A percentile compares a stretch with the other conserved stretches of the same genome.
Evolutionary conservation across 2,888 invertebrate species (phyloP).

Genomic region (Rhimphoctona megacephalus): DNA sequence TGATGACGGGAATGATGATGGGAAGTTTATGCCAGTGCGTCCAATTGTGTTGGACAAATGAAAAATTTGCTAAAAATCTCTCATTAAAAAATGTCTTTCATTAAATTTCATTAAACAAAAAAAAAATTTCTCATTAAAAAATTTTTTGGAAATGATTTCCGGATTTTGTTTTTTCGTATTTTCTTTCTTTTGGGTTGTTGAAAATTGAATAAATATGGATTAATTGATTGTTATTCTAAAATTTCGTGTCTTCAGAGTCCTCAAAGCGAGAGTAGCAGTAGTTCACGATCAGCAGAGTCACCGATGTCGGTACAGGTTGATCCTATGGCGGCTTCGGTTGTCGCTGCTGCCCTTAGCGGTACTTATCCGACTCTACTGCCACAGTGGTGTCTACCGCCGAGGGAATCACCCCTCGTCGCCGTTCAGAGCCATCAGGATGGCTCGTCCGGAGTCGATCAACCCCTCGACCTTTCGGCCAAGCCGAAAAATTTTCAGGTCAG

Average conservation of each 20-base stretch:
- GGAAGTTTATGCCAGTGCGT: no score
- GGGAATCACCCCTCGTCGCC: constrained; percentile 85
- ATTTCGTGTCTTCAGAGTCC: constrained; percentile 79
- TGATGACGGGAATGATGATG: no score
- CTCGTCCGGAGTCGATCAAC: constrained; percentile 88
- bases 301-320: constrained; percentile 85
- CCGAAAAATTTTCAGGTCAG: constrained; percentile 86
- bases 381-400: constrained; percentile 83
- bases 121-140: no score
- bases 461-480: constrained; percentile 94
- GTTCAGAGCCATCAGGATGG: constrained; percentile 82
- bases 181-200: no score
- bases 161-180: no score
- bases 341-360: constrained; percentile 89
- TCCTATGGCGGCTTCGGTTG: constrained; percentile 89
- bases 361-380: constrained; percentile 85
- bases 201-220: no score
- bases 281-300: constrained; percentile 84
- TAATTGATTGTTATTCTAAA: not conserved
- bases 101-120: no score
- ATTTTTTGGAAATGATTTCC: no score
- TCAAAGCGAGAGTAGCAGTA: constrained; percentile 84
- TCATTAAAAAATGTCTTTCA: no score
- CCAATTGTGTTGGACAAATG: no score
- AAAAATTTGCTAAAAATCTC: no score